phyloP scores from a whole-genome alignment of 1,140 invertebrate genomes.

The Probaryconus sp. region DNA sequence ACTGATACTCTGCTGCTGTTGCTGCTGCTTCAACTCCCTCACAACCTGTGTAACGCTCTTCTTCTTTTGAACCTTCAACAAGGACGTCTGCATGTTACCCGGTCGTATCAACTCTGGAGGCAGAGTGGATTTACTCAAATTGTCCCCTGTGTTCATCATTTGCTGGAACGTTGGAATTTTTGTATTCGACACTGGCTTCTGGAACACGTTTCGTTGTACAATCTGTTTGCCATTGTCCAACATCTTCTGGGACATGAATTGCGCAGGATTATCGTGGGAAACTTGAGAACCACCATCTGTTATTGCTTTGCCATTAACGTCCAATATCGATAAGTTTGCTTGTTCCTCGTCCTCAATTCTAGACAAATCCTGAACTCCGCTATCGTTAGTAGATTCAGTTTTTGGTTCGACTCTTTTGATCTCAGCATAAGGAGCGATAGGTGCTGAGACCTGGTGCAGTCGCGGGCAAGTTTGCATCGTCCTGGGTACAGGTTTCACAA shows the following conservation, averaged over 20 bases:
- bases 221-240: background rate
- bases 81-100: slow-evolving; percentile 44
- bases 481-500: slow-evolving; percentile 36
- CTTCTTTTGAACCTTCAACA: slow-evolving; percentile 16
- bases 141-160: background rate
- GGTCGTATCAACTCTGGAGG: slow-evolving; percentile 20
- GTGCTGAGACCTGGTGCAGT: too few species aligned
- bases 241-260: background rate
- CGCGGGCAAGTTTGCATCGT: background rate
- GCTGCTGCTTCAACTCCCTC: slow-evolving; percentile 10
- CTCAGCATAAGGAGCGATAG: slow-evolving; percentile 21
- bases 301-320: background rate
- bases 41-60: slow-evolving; percentile 29
- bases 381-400: slow-evolving; percentile 21
- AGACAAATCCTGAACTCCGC: slow-evolving; percentile 25
- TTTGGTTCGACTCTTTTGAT: slow-evolving; percentile 33
- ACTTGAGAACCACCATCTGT: background rate
- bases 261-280: slow-evolving; percentile 9
- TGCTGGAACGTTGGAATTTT: slow-evolving; percentile 20
- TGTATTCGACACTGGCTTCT: slow-evolving; percentile 21
- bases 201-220: background rate
- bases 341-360: slow-evolving; percentile 1
- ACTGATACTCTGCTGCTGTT: background rate
- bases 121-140: too few species aligned
- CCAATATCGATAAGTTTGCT: background rate